phyloP scores from a whole-genome alignment of 2,888 invertebrate species.

The Stenichneumon culpator region DNA sequence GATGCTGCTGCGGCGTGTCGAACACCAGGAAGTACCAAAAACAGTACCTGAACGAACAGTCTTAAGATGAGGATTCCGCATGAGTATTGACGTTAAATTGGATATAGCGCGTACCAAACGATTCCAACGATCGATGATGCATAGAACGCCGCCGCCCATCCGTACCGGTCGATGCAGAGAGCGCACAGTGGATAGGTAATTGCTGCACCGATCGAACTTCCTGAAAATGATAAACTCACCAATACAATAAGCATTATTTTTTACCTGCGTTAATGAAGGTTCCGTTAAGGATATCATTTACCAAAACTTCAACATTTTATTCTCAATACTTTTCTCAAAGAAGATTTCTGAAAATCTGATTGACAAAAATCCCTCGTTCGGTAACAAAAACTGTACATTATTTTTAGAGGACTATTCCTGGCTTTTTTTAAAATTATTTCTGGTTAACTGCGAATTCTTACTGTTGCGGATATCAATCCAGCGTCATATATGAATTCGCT shows the following conservation, averaged over 20 bases:
- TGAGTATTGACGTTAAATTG: neutral
- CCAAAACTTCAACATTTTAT: too few relatives aligned
- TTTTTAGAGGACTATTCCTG: too few relatives aligned
- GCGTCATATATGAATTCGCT: too few relatives aligned
- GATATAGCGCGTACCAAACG: slow-evolving; percentile 87
- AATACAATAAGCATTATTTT: neutral
- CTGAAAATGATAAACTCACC: slow-evolving; percentile 78
- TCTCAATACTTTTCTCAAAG: too few relatives aligned
- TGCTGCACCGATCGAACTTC: slow-evolving; percentile 89
- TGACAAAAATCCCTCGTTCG: too few relatives aligned
- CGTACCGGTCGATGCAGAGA: slow-evolving; percentile 88
- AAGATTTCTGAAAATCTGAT: too few relatives aligned
- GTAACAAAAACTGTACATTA: too few relatives aligned
- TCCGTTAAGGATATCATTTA: neutral
- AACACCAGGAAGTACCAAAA: slow-evolving; percentile 88
- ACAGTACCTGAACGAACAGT: slow-evolving; percentile 67
- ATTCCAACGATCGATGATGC: slow-evolving; percentile 88
- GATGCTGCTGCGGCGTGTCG: slow-evolving; percentile 89
- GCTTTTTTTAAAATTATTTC: too few relatives aligned
- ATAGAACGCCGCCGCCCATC: slow-evolving; percentile 92
- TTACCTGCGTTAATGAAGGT: neutral
- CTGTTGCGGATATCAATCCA: too few relatives aligned
- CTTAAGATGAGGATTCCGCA: neutral
- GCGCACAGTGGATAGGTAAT: slow-evolving; percentile 91
- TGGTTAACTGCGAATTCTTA: too few relatives aligned